Evolutionary conservation across 2,797 vertebrate species (phyloP), one percentile per base, ranked within the genome.

Genomic region (Discoglossus pictus): DNA sequence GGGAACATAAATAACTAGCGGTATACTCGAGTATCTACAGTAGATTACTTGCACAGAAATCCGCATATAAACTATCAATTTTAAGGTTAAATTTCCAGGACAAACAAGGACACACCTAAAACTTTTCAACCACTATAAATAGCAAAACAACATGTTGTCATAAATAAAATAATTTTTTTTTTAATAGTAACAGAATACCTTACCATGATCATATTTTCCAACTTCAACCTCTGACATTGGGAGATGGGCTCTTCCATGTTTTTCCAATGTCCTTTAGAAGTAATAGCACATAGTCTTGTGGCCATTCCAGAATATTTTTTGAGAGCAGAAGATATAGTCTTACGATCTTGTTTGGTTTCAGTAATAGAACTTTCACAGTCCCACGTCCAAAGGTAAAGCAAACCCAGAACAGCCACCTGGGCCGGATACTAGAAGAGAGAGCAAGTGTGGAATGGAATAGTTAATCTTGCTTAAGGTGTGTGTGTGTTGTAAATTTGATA

Each of bases 131-230:
- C n/a, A n/a, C n/a, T n/a, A n/a, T n/a, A n/a, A n/a, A n/a, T n/a
- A n/a, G n/a, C n/a, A n/a, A n/a, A n/a, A n/a, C n/a, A n/a, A n/a
- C n/a, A n/a, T n/a, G n/a, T n/a, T n/a, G n/a, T n/a, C n/a, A n/a
- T n/a, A n/a, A n/a, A n/a, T n/a, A n/a, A n/a, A n/a, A n/a, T n/a
- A n/a, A n/a, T n/a, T n/a, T n/a, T n/a, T n/a, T n/a, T 7, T 7
- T 21, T 4, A 7, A 46, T 8, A 46, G 17, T 20, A 21, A 2
- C 18, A 2, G 17, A 1, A 17, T 8, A 24, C 48, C 23, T 47
- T 73, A 69, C 72, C 72, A 69, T 69, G 3, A 65, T 59, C 8
- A 73, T 46, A 53, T 73, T 64, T 69, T 73, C 72, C 27, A 73
- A 31, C 44, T 73, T 73, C 4, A 64, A 8, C 40, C 24, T 69